phyloP scores from a whole-genome alignment of 2,888 invertebrate genomes.

The Monochamus alternatus region DNA sequence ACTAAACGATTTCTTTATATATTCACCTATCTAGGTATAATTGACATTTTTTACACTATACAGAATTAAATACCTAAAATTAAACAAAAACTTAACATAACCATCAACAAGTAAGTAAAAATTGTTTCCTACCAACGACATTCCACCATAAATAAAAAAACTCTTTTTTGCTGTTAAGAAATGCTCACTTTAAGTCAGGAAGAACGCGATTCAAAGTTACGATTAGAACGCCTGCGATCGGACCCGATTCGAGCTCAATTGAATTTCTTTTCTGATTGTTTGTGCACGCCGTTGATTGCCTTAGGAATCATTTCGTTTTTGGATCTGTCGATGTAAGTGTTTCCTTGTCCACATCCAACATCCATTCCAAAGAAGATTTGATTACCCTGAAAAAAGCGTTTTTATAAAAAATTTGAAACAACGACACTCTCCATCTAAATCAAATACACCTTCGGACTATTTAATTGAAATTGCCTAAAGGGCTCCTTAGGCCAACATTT shows the following conservation, averaged over 20 bases:
- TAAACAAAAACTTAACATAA: slow-evolving; percentile 20
- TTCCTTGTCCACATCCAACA: slow-evolving; percentile 76
- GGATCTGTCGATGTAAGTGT: slow-evolving; percentile 66
- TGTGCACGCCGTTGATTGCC: slow-evolving; percentile 49
- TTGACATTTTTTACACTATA: slow-evolving; percentile 20
- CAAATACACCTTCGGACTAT: no score
- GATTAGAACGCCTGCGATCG: background rate
- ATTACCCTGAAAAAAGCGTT: slow-evolving; percentile 72
- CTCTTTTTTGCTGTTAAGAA: slow-evolving; percentile 13
- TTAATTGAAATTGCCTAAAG: no score
- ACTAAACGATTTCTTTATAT: slow-evolving; percentile 10
- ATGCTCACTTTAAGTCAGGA: slow-evolving; percentile 35
- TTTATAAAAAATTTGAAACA: no score
- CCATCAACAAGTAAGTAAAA: slow-evolving; percentile 20
- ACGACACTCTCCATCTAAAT: no score
- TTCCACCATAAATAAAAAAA: slow-evolving; percentile 20
- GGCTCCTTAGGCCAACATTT: no score
- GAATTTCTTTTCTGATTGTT: slow-evolving; percentile 48
- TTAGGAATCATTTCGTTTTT: slow-evolving; percentile 15
- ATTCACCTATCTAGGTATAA: slow-evolving; percentile 25
- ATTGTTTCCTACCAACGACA: slow-evolving; percentile 6
- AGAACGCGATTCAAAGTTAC: slow-evolving; percentile 26
- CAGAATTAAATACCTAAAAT: slow-evolving; percentile 27
- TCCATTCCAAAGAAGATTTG: slow-evolving; percentile 74
- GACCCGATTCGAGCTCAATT: slow-evolving; percentile 25